Evolutionary conservation across 2,888 invertebrate species (phyloP), one percentile per base, ranked within the genome.

Genomic region (Rapana venosa): DNA sequence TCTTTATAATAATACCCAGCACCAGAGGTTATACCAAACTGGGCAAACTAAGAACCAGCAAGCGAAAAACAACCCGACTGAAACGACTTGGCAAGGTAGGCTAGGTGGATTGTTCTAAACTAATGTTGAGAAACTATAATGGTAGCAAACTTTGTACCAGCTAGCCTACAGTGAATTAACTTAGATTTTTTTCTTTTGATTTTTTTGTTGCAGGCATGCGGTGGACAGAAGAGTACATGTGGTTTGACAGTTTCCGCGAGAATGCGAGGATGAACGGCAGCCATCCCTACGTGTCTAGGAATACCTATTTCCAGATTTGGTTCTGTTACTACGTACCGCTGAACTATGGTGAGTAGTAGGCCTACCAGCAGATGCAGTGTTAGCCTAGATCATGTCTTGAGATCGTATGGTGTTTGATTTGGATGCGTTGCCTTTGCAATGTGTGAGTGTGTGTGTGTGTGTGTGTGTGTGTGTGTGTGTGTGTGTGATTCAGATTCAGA

Each of bases 151-250:
- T 47, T n/a, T 5, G 47, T 47, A 8, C 47, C 4, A 47, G 47
- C 47, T 47, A 47, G 47, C n/a, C n/a, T n/a, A n/a, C n/a, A 47
- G 17, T 22, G 32, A 36, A 6, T 22, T 5, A 36, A 6, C 35
- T 32, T 22, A 6, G 15, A 32, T 81, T 17, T 6, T 81, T 81
- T 35, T 36, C 6, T 35, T 36, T 17, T 35, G 1, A 1, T 81
- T 11, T 26, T 81, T 1, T 36, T 74, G 8, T 8, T 5, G 8
- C 15, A 84, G 83, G 83, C n/a, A 87, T 87, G 87, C 32, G 26
- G 20, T 87, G 87, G 87, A 87, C 87, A 22, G 66, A 66, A 17
- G 87, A 87, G 56, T 87, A 70, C 87, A 26, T 87, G 32, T 36
- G 70, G 61, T 87, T 87, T 36, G 87, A 87, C 66, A 66, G 87